These are phyloP conservation scores for Grammomys dolichurus DNA, from an alignment of 2,113 vertebrate species.

Conservation along the genomic window DNA sequence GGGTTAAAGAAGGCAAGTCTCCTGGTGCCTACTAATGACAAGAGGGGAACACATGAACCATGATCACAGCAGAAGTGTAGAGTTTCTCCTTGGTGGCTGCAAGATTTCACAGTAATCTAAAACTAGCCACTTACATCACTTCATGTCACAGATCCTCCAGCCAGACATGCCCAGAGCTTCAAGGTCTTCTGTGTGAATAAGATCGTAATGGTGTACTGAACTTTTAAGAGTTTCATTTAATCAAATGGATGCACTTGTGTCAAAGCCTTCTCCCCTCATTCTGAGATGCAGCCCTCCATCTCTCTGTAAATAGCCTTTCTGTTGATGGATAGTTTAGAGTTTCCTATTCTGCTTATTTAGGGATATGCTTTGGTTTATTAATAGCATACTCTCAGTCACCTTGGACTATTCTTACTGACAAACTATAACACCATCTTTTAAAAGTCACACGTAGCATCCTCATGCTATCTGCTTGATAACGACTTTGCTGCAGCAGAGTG, in stretches of 20 bases:
- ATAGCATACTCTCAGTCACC: background rate
- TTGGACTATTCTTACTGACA: conserved; percentile 30
- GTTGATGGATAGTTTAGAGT: background rate
- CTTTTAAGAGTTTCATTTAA: background rate
- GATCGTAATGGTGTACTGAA: background rate
- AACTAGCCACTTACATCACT: background rate
- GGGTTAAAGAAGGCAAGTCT: background rate
- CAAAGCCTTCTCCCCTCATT: background rate
- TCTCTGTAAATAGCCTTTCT: conserved; percentile 1
- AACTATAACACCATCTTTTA: conserved; percentile 1
- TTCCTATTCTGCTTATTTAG: background rate
- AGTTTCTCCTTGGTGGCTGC: too few species aligned
- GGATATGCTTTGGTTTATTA: conserved; percentile 27
- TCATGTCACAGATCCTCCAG: background rate
- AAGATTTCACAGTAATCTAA: background rate
- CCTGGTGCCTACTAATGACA: background rate
- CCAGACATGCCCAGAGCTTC: background rate
- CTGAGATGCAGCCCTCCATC: background rate
- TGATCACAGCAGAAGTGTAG: background rate
- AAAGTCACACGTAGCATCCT: background rate
- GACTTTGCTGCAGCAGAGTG: background rate
- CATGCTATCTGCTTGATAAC: background rate
- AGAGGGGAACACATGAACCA: background rate
- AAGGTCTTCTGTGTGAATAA: background rate
- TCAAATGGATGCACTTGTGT: background rate